Evolutionary conservation across 2,113 vertebrate species (phyloP).

Genomic region (Helogale parvula): DNA sequence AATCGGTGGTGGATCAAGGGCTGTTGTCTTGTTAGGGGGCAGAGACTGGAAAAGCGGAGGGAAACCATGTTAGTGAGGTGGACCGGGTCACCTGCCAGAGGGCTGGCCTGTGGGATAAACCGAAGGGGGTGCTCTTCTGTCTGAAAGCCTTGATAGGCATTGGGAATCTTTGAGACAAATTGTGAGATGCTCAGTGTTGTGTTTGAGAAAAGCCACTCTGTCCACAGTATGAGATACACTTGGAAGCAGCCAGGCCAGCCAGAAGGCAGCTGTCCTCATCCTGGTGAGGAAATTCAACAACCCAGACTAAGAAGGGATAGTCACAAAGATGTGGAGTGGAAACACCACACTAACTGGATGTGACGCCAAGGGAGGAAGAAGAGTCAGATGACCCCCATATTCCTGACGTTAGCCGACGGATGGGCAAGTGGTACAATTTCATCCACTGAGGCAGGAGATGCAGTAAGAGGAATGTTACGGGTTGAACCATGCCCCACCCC

Average conservation of each 20-base stretch:
- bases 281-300: background rate
- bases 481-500: background rate
- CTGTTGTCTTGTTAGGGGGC: background rate
- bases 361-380: background rate
- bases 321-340: background rate
- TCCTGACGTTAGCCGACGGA: fast-evolving
- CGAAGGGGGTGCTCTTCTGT: background rate
- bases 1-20: background rate
- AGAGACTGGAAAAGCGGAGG: no score
- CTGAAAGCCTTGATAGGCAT: fast-evolving
- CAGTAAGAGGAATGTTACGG: background rate
- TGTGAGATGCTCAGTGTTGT: background rate
- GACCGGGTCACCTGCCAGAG: no score
- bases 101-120: fast-evolving
- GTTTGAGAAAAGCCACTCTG: background rate
- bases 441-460: background rate
- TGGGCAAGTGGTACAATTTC: fast-evolving
- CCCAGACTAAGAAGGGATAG: background rate
- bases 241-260: background rate
- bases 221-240: background rate
- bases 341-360: background rate
- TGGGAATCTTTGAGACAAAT: background rate
- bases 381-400: background rate
- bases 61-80: background rate
- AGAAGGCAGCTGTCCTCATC: no score